Conservation (phyloP, 2,797 vertebrate species). For the Aplochiton taeniatus region DNA sequence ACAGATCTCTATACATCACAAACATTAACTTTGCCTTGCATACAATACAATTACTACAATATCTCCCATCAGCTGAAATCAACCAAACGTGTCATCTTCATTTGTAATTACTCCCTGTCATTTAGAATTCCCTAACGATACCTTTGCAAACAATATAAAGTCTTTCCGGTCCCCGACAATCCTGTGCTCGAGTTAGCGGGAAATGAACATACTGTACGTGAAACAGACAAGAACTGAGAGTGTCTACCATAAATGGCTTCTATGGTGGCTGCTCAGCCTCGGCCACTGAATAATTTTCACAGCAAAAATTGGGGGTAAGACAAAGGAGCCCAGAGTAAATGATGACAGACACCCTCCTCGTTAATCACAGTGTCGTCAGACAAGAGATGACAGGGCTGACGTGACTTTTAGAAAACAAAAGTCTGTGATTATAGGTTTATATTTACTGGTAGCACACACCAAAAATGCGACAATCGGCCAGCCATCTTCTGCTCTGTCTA, state of each 20-base stretch:
- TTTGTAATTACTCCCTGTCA: slow-evolving; percentile 27
- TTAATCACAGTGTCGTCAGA: not conserved
- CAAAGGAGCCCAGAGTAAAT: slow-evolving; percentile 25
- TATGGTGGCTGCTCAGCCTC: slow-evolving; percentile 9
- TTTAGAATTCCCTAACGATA: slow-evolving; percentile 25
- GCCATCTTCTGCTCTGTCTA: slow-evolving; percentile 18
- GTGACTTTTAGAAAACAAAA: slow-evolving; percentile 34
- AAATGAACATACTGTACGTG: slow-evolving; percentile 32
- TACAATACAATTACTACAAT: slow-evolving; percentile 66
- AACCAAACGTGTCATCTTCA: slow-evolving; percentile 45
- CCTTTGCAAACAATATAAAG: slow-evolving; percentile 10
- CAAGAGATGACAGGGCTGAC: slow-evolving; percentile 35
- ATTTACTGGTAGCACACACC: slow-evolving; percentile 22
- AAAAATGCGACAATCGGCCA: slow-evolving; percentile 3
- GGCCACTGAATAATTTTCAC: slow-evolving; percentile 23
- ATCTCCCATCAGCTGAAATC: slow-evolving; percentile 58
- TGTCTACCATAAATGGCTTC: slow-evolving; percentile 18
- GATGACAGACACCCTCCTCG: not conserved
- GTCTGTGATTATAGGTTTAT: slow-evolving; percentile 35
- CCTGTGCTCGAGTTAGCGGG: slow-evolving; percentile 18
- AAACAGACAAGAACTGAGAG: slow-evolving; percentile 18
- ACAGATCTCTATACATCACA: slow-evolving; percentile 63
- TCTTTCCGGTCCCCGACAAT: slow-evolving; percentile 10
- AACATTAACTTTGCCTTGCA: slow-evolving; percentile 64
- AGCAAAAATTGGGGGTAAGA: slow-evolving; percentile 11